Percentiles rank a stretch among this genome's conserved stretches.
Evolutionary conservation across 2,113 vertebrate species (phyloP).

Genomic region (Pollimyrus isidori): DNA sequence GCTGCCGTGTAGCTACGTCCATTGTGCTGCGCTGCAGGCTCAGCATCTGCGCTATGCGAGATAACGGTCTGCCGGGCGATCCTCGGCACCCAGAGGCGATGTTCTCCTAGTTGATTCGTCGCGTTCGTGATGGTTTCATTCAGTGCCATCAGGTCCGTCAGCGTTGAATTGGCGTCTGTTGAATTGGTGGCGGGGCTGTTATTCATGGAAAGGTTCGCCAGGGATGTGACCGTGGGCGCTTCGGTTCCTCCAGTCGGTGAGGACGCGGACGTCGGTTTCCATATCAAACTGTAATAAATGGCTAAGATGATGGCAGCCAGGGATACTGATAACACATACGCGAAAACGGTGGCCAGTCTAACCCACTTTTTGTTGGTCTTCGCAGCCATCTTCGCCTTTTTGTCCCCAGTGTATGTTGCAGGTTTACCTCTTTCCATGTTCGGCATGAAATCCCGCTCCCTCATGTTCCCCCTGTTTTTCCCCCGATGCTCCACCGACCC

Average conservation of each 20-base stretch:
- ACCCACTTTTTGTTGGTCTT: constrained; percentile 99
- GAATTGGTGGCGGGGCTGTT: constrained; percentile 26
- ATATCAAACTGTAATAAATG: constrained; percentile 94
- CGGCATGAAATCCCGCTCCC: constrained; percentile 86
- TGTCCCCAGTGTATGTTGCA: constrained; percentile 95
- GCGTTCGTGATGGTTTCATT: constrained; percentile 31
- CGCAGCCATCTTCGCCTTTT: constrained; percentile 98
- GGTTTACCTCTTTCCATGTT: constrained; percentile 91
- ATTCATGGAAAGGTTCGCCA: constrained; percentile 47
- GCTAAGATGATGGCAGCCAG: constrained; percentile 95
- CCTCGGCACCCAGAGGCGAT: constrained; percentile 39
- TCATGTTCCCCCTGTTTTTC: constrained; percentile 83
- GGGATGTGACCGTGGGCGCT: constrained; percentile 36
- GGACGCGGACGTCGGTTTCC: constrained; percentile 73
- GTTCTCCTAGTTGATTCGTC: neutral
- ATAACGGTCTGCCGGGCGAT: constrained; percentile 26
- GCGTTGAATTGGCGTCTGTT: constrained; percentile 54
- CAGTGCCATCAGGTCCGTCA: constrained; percentile 29
- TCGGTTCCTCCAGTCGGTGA: constrained; percentile 42
- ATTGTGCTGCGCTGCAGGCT: constrained; percentile 36
- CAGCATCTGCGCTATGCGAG: constrained; percentile 38
- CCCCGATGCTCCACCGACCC: constrained; percentile 85
- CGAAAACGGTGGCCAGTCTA: constrained; percentile 92
- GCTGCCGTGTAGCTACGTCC: constrained; percentile 33
- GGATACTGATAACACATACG: constrained; percentile 92